phyloP scores from a whole-genome alignment of 2,888 invertebrate genomes.

The Anthophora plumipes region DNA sequence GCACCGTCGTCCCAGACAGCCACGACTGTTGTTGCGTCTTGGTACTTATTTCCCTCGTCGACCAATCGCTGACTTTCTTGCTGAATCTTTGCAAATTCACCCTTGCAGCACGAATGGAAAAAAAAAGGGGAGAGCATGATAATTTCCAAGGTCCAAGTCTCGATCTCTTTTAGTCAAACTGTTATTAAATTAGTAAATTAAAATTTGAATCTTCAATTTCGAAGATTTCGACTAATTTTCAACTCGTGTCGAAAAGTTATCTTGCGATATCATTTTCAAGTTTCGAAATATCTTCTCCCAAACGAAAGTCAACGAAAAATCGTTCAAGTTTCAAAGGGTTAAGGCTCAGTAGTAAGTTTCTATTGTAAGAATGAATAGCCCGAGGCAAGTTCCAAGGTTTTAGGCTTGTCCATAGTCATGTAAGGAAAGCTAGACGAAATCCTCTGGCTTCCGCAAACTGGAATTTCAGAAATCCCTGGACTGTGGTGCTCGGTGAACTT shows the following conservation, averaged over 20 bases:
- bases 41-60: conserved; percentile 64
- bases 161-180: too few relatives aligned
- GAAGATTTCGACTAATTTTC: too few relatives aligned
- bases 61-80: neutral
- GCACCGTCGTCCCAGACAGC: conserved; percentile 69
- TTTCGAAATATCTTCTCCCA: too few relatives aligned
- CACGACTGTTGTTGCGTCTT: conserved; percentile 70
- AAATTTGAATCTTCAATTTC: too few relatives aligned
- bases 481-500: conserved; percentile 68
- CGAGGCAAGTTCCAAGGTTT: neutral
- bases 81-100: neutral
- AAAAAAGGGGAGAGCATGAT: neutral
- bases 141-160: neutral
- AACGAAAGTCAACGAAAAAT: too few relatives aligned
- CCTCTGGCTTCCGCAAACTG: conserved; percentile 59
- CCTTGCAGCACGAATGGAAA: neutral
- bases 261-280: too few relatives aligned
- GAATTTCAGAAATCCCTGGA: conserved; percentile 70
- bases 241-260: too few relatives aligned
- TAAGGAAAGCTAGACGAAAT: conserved; percentile 45
- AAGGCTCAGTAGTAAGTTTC: neutral
- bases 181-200: too few relatives aligned
- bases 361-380: neutral
- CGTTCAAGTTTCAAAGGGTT: too few relatives aligned
- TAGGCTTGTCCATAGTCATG: neutral